Base-by-base conservation (phyloP, 2,797 vertebrate genomes). In the Dallia pectoralis region DNA sequence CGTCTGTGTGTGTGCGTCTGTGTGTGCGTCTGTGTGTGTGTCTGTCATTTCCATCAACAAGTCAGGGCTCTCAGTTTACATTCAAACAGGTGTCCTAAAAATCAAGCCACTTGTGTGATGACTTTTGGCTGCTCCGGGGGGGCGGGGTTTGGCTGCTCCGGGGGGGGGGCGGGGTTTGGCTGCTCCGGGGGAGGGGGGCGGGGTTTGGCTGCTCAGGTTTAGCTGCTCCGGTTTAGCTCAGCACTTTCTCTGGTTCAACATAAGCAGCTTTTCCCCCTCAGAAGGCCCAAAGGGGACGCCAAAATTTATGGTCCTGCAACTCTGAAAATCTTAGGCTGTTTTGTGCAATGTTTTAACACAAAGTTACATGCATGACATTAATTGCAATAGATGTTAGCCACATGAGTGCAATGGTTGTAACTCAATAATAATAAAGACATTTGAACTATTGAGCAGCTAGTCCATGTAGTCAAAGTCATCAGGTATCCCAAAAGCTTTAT, bases 401-500 rank as follows among this genome's bases (percentile, higher is more conserved):
- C 1, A 18, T 2, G 7, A 25, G 53, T 59, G 22, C 18, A 59
- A 59, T 27, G 53, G 11, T 9, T 25, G n/a, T 25, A n/a, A 59
- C 16, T 59, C 53, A 59, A 27, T 27, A 25, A 59, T 22, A 59
- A 59, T 25, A 59, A 25, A 22, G n/a, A 53, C n/a, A 53, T 19
- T 3, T 9, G 8, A 22, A 2, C 40, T 44, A 59, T 27, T 4
- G 22, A 11, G 27, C 15, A 14, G 16, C 95, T 86, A 99, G 83
- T 98, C 96, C 88, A 99, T 85, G 83, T 99, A 99, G 91, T 99
- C 98, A 80, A 99, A 95, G 87, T 99, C 97, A 87, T 99, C 98
- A 0, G 97, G 97, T 87, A 99, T 98, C 86, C 96, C 97, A 86
- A 99, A 99, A 62, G 94, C 95, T 91, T 97, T 98, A 86, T 99